phyloP scores from a whole-genome alignment of 2,113 vertebrate genomes.

The Petaurus breviceps region DNA sequence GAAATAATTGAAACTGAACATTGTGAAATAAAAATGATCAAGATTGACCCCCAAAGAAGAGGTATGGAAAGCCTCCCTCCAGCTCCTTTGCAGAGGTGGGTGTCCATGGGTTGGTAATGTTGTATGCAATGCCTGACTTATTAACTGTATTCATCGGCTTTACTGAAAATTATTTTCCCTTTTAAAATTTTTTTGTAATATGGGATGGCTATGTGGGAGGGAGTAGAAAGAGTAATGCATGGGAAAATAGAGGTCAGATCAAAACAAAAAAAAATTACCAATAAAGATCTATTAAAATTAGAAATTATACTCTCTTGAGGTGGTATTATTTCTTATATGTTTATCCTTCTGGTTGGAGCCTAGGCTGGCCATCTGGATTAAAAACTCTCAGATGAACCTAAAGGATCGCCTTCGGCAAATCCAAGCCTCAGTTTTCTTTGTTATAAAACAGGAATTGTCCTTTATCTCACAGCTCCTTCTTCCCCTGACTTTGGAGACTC shows the following conservation, averaged over 20 bases:
- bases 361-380: neutral
- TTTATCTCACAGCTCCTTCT: neutral
- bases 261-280: neutral
- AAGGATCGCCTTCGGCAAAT: neutral
- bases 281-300: neutral
- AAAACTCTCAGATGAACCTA: neutral
- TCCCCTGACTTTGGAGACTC: neutral
- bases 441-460: neutral
- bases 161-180: neutral
- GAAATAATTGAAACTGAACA: neutral
- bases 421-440: neutral
- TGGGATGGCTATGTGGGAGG: neutral
- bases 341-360: neutral
- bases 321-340: neutral
- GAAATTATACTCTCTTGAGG: neutral
- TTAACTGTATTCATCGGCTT: neutral
- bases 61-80: neutral
- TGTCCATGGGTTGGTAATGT: neutral
- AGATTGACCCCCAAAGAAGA: neutral
- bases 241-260: neutral
- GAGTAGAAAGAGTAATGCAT: neutral
- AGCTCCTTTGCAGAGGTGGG: neutral
- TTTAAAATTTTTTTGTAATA: neutral
- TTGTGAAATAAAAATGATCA: neutral
- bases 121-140: neutral